Evolutionary conservation across 2,888 invertebrate genomes (phyloP), one percentile per base, ranked within the genome.

Genomic region (Hirtodrosophila alboralis): DNA sequence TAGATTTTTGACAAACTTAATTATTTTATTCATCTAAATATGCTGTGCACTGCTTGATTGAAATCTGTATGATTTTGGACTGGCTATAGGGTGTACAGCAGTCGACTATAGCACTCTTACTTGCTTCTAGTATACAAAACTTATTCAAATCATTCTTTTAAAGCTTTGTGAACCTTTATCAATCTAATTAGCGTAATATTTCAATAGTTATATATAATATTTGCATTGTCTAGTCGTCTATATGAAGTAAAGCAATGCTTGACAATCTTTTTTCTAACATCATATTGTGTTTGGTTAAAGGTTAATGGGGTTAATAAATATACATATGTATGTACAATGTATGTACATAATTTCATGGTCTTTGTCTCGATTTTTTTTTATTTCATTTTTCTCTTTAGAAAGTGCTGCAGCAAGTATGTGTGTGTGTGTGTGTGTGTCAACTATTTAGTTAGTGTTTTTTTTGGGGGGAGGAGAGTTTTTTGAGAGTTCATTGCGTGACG

Each of bases 261-360:
- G 47, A 56, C 49, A 66, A 73, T 73, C 73, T 51, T 34, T 37
- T 34, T 31, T 49, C 49, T 38, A 73, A 65, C 54, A 66, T 62
- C 70, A 44, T n/a, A n/a, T 57, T 54, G 43, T 56, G 73, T 62
- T 69, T 72, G 61, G 52, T 41, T 45, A 49, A 47, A 56, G 75
- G 79, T 75, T 75, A 75, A 79, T 75, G 49, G 75, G 75, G 75
- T 75, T 79, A 75, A 75, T 78, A 67, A 75, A 78, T 43, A 52
- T 13, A 51, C 27, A 45, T 28, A 21, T 2, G 18, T n/a, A 38
- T 28, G 3, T 34, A 12, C 18, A 21, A 21, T 8, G 10, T 34
- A 14, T 31, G 34, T 47, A 10, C 13, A 37, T 26, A 13, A 3
- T 28, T 47, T 8, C 13, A 45, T 33, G 16, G 13, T 56, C 12